Base-by-base conservation (phyloP, 2,888 invertebrate species). In the Scaptomyza reducta region DNA sequence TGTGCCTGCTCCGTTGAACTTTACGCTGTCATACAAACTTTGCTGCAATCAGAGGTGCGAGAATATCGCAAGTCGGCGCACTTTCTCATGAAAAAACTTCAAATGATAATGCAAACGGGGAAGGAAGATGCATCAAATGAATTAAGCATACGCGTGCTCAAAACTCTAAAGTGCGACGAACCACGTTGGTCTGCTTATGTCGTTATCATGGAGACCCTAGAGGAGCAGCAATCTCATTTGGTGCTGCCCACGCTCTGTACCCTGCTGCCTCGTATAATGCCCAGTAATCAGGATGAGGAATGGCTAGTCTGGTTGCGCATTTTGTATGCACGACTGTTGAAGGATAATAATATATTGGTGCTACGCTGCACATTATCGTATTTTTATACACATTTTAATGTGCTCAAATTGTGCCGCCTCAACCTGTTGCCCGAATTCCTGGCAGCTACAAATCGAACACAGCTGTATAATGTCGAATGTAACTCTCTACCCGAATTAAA, bases 161-260 rank as follows among this genome's bases (percentile, higher is more conserved):
- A 47, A 1, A 38, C 41, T 1, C 50, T 79, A 0, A 63, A 70
- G 33, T 87, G 84, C 40, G 54, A 33, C 13, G 69, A 74, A 6
- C 31, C 47, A 11, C 60, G 61, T 6, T 91, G 90, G 90, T 40
- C 57, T 6, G 59, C 79, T 1, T 91, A 88, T 67, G 58, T 90
- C 0, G 87, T 81, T 3, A 79, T 90, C n/a, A 59, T 91, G 59
- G 90, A 91, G 61, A 90, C 83, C 51, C 66, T 91, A 3, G 91
- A 91, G 53, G 90, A 90, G 60, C 89, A 90, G 38, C 91, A 91
- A 62, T 90, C 91, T 1, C 91, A 91, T 62, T 59, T 91, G 6
- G 88, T 91, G 31, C 58, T 91, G n/a, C 91, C 91, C 11, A 88
- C 90, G 0, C 51, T 91, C 10, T 63, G 54, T 33, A 85, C 79